Percentiles rank a stretch among this genome's conserved stretches.
Evolutionary conservation across 1,140 invertebrate species (phyloP).

Genomic region (Elymnias hypermnestra): DNA sequence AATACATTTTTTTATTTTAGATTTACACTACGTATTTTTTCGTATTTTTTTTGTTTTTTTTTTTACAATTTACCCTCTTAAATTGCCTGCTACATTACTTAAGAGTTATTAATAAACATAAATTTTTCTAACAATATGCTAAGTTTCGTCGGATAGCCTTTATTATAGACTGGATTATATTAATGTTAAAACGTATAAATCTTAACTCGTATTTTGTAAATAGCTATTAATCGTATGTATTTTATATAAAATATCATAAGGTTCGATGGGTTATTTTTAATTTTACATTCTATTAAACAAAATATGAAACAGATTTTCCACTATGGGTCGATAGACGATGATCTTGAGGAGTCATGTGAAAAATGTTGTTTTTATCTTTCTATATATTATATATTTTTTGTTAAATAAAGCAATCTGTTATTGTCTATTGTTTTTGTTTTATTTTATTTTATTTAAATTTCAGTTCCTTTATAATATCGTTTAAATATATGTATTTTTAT

Average conservation of each 20-base stretch:
- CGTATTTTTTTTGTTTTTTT: slow-evolving; percentile 25
- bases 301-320: slow-evolving; percentile 54
- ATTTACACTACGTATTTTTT: slow-evolving; percentile 26
- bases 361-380: slow-evolving; percentile 66
- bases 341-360: slow-evolving; percentile 49
- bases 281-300: slow-evolving; percentile 70
- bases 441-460: slow-evolving; percentile 48
- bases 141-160: slow-evolving; percentile 74
- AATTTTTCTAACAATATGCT: slow-evolving; percentile 70
- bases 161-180: slow-evolving; percentile 74
- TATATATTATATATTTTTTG: slow-evolving; percentile 76
- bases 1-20: slow-evolving; percentile 7
- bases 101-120: slow-evolving; percentile 57
- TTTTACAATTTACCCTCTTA: slow-evolving; percentile 31
- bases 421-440: slow-evolving; percentile 69
- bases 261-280: slow-evolving; percentile 73
- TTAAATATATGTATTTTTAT: no score
- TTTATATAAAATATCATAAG: slow-evolving; percentile 72
- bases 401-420: slow-evolving; percentile 75
- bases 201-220: slow-evolving; percentile 74
- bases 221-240: slow-evolving; percentile 74
- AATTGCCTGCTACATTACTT: slow-evolving; percentile 69
- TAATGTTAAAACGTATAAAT: slow-evolving; percentile 69
- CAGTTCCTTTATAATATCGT: no score
- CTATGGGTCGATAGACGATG: slow-evolving; percentile 29